phyloP scores from a whole-genome alignment of 2,797 vertebrate genomes.

The Balearica regulorum region DNA sequence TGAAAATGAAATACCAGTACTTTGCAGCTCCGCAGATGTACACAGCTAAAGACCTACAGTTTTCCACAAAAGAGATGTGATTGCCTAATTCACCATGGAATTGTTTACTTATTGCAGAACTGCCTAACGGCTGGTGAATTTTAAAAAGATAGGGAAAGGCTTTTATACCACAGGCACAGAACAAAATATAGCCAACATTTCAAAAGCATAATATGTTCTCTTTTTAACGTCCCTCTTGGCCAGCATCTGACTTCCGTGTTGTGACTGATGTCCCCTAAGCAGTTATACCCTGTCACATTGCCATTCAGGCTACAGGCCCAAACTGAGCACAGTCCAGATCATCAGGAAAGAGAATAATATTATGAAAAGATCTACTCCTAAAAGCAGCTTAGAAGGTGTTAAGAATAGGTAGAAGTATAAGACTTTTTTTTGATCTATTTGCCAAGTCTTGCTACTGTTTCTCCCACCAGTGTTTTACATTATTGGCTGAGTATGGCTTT shows the following conservation, averaged over 20 bases:
- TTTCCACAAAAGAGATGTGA: slow-evolving; percentile 28
- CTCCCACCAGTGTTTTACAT: not conserved
- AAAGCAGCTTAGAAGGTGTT: not conserved
- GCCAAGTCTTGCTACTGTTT: not conserved
- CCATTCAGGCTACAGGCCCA: slow-evolving; percentile 25
- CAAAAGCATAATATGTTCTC: slow-evolving; percentile 4
- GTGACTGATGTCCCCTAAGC: slow-evolving; percentile 22
- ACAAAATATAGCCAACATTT: slow-evolving; percentile 7
- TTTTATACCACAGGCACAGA: slow-evolving; percentile 6
- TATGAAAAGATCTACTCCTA: not conserved
- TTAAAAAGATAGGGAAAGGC: not conserved
- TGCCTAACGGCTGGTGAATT: slow-evolving; percentile 10
- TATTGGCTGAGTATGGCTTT: not conserved
- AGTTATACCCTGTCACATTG: slow-evolving; percentile 13
- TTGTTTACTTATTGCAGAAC: slow-evolving; percentile 43
- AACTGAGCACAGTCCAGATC: not conserved
- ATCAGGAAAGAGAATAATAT: not conserved
- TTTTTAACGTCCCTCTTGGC: slow-evolving; percentile 29
- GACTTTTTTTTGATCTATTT: not conserved
- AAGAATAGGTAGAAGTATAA: not conserved
- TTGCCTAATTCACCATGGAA: slow-evolving; percentile 30
- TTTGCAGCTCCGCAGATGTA: not conserved
- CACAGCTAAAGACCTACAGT: not conserved
- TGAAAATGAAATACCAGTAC: not conserved
- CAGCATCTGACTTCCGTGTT: not conserved